These are phyloP conservation scores for Malurus cyaneus DNA, from an alignment of 2,113 vertebrate genomes.

Conservation along the genomic window DNA sequence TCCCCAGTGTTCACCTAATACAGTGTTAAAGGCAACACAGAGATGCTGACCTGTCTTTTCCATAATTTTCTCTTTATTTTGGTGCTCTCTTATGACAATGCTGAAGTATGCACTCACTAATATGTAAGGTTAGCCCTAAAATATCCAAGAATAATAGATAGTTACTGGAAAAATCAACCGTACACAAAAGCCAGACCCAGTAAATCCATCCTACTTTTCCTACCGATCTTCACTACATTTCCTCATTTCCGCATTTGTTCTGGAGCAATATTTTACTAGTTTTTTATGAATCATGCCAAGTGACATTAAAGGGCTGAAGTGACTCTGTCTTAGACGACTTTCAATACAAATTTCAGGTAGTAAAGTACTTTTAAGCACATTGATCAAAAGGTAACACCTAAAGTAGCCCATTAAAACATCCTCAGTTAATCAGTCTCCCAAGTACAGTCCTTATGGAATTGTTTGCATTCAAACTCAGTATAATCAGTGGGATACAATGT, in stretches of 20 bases:
- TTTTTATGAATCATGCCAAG: background rate
- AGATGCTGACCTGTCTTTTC: background rate
- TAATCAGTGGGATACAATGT: background rate
- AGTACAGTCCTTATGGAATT: background rate
- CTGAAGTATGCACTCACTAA: background rate
- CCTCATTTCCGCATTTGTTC: background rate
- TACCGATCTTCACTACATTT: background rate
- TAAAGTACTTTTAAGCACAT: background rate
- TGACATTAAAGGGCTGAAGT: background rate
- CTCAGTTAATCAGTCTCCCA: background rate
- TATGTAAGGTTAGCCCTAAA: background rate
- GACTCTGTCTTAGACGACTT: background rate
- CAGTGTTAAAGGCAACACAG: background rate
- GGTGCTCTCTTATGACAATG: background rate
- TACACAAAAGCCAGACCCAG: background rate
- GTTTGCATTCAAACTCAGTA: background rate
- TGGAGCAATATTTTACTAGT: rapidly evolving
- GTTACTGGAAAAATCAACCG: background rate
- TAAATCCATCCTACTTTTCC: rapidly evolving
- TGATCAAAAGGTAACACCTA: background rate
- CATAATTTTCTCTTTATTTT: background rate
- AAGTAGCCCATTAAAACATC: background rate
- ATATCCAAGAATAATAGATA: background rate
- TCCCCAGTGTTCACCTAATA: background rate
- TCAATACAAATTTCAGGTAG: background rate